A percentile compares a stretch with the other conserved stretches of the same genome.
Conservation (phyloP, 1,140 invertebrate genomes). For the Ericerus pela region DNA sequence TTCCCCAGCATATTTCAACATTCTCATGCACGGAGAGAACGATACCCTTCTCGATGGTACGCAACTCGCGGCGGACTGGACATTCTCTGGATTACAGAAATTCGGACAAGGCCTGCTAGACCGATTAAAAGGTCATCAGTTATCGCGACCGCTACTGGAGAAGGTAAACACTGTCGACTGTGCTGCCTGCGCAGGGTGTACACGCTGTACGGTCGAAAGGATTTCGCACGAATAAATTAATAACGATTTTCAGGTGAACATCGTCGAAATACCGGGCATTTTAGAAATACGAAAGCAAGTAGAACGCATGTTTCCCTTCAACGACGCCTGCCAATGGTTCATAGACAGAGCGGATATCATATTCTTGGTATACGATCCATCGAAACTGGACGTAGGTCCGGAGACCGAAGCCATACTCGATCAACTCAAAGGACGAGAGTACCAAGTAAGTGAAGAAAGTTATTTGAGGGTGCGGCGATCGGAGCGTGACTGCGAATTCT, state of each 20-base stretch:
- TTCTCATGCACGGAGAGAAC: slow-evolving; percentile 73
- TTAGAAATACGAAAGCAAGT: slow-evolving; percentile 85
- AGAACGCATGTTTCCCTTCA: slow-evolving; percentile 82
- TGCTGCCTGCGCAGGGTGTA: not conserved
- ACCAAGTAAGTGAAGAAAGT: slow-evolving; percentile 43
- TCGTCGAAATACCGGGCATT: slow-evolving; percentile 91
- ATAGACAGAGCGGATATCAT: slow-evolving; percentile 90
- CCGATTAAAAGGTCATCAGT: slow-evolving; percentile 61
- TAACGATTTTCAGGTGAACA: slow-evolving; percentile 59
- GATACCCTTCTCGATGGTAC: slow-evolving; percentile 77
- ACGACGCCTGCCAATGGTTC: slow-evolving; percentile 92
- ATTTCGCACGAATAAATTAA: not conserved
- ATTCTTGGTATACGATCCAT: slow-evolving; percentile 86
- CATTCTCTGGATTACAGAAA: slow-evolving; percentile 83
- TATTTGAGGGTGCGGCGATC: not conserved
- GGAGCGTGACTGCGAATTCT: not conserved
- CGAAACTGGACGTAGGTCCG: slow-evolving; percentile 84
- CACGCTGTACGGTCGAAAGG: not conserved
- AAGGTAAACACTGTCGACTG: slow-evolving; percentile 48
- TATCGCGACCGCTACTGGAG: slow-evolving; percentile 71
- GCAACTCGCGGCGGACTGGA: slow-evolving; percentile 81
- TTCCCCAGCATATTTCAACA: slow-evolving; percentile 84
- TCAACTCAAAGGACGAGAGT: slow-evolving; percentile 81
- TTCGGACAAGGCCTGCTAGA: slow-evolving; percentile 87
- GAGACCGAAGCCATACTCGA: slow-evolving; percentile 87